Conservation (phyloP, 2,888 invertebrate species). For the Myopa testacea region DNA sequence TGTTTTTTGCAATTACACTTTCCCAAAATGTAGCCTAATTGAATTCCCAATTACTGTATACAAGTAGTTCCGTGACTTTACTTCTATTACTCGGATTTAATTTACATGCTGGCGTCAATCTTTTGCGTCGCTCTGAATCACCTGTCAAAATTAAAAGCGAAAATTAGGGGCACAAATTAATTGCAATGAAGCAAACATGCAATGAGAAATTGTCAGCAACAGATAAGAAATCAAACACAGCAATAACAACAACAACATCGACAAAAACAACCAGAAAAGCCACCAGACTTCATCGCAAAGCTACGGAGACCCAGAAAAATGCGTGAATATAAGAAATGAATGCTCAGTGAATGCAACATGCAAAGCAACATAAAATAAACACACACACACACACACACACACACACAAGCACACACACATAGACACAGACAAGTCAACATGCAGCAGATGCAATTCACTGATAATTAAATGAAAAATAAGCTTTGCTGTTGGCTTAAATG, state of each 20-base stretch:
- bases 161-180: neutral
- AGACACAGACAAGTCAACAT: neutral
- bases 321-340: neutral
- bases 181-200: neutral
- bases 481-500: neutral
- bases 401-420: neutral
- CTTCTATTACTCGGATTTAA: too few relatives aligned
- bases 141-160: neutral
- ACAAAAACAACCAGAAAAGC: neutral
- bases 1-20: too few relatives aligned
- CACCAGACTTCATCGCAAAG: neutral
- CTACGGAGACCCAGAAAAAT: neutral
- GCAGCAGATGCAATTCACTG: neutral
- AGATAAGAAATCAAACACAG: neutral
- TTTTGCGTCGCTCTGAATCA: neutral
- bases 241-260: neutral
- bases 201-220: neutral
- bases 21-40: too few relatives aligned
- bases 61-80: too few relatives aligned
- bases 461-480: slow-evolving; percentile 8
- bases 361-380: neutral
- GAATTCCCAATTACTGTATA: too few relatives aligned
- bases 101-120: neutral
- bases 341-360: neutral
- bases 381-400: neutral